Evolutionary conservation across 2,113 vertebrate species (phyloP), one percentile per base, ranked within the genome.

Genomic region (Alosa alosa): DNA sequence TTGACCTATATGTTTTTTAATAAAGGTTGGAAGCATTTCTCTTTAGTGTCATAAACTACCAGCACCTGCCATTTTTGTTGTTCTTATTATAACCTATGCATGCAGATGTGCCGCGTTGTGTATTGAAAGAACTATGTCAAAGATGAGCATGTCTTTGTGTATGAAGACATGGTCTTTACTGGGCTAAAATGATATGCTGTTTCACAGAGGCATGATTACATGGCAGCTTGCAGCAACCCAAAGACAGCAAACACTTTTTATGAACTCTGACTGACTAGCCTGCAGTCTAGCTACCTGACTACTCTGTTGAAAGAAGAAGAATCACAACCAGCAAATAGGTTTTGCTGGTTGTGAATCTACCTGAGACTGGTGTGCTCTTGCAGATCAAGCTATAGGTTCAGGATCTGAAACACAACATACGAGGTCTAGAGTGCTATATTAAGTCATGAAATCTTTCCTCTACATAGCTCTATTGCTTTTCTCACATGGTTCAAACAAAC

Each of bases 141-240:
- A 39, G 72, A 78, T 78, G 36, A 78, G 72, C 72, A 39, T 78
- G 72, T 78, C 72, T 13, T 78, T 78, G 72, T 36, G 2, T 36
- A 78, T 39, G 31, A 36, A 78, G 31, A 78, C 72, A 78, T 41
- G 72, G 72, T 78, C 36, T 78, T 78, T 78, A 78, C 72, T 78
- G 72, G 36, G 11, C 72, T 6, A 36, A 78, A 78, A 78, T 78
- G 31, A 78, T 78, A 78, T 39, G 13, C 72, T 39, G 72, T 78
- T 78, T 39, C 72, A 39, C 72, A 36, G 31, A 39, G 72, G 72
- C 39, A 78, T 78, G 72, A 78, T 78, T 78, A 78, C 72, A 78
- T 78, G 72, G 31, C 36, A 39, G 72, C 13, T 15, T 17, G 72
- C 13, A 39, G 0, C 31, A 31, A 39, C 11, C 36, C 15, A 15